A percentile compares a stretch with the other conserved stretches of the same genome.
These are phyloP conservation scores for Hemibates koningsi DNA, from an alignment of 2,113 vertebrate species.

Conservation along the genomic window DNA sequence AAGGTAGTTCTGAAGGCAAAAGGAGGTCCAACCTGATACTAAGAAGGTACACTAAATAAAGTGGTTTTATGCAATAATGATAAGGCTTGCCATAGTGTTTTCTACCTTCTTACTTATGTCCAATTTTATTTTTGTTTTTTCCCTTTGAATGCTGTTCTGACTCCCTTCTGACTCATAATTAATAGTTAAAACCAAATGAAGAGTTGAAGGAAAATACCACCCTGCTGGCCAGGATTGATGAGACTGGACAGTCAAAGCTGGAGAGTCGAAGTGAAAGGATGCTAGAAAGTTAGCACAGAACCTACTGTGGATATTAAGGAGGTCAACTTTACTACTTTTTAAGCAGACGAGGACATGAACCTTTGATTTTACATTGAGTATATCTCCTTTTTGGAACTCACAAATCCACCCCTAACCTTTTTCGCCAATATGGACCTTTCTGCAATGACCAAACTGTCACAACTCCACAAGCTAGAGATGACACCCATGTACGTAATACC, in stretches of 20 bases:
- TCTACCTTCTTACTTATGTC: neutral
- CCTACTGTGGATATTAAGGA: neutral
- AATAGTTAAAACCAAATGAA: neutral
- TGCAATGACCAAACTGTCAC: neutral
- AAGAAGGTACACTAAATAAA: neutral
- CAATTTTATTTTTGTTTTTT: neutral
- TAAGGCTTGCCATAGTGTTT: neutral
- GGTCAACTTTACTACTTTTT: neutral
- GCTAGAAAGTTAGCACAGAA: neutral
- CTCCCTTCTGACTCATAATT: neutral
- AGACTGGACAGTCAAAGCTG: neutral
- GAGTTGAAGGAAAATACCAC: conserved; percentile 8
- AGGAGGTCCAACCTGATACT: neutral
- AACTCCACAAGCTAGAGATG: neutral
- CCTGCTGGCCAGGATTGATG: neutral
- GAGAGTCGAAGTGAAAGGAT: neutral
- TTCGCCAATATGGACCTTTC: fast-evolving
- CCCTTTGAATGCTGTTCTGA: neutral
- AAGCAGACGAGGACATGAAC: neutral
- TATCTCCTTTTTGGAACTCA: neutral
- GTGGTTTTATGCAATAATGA: neutral
- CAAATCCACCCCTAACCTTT: neutral
- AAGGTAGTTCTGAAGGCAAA: neutral
- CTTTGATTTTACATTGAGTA: neutral
- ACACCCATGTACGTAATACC: neutral